Conservation (phyloP, 2,888 invertebrate genomes). For the Drosophila nr. fundita region DNA sequence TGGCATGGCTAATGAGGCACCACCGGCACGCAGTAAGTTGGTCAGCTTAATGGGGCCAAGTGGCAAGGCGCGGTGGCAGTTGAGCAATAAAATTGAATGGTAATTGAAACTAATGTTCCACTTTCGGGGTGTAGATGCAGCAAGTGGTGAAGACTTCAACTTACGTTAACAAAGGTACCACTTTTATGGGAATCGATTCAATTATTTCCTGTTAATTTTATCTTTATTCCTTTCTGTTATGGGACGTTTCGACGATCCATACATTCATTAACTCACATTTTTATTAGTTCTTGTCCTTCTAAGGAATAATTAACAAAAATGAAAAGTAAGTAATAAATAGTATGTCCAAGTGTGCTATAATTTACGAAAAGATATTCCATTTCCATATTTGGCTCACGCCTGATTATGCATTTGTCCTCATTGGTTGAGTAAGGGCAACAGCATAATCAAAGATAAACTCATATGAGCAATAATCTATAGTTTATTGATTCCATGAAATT, state of each 20-base stretch:
- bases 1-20: slow-evolving; percentile 71
- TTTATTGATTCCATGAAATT: not conserved
- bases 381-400: not conserved
- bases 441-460: not conserved
- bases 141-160: not conserved
- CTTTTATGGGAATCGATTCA: not conserved
- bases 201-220: not conserved
- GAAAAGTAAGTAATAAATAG: not conserved
- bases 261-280: not conserved
- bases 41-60: slow-evolving; percentile 73
- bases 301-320: not conserved
- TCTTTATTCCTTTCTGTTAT: not conserved
- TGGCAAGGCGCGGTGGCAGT: slow-evolving; percentile 12
- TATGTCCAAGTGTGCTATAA: not conserved
- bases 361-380: not conserved
- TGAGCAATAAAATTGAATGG: slow-evolving; percentile 29
- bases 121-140: not conserved
- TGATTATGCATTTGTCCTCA: not conserved
- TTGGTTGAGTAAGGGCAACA: too few species aligned
- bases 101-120: slow-evolving; percentile 30
- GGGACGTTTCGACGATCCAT: not conserved
- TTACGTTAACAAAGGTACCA: not conserved
- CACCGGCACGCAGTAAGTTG: slow-evolving; percentile 55
- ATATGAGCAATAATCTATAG: not conserved
- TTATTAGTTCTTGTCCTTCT: not conserved